Percentiles rank a stretch among this genome's conserved stretches.
Evolutionary conservation across 2,888 invertebrate genomes (phyloP).

Genomic region (Meganola albula): DNA sequence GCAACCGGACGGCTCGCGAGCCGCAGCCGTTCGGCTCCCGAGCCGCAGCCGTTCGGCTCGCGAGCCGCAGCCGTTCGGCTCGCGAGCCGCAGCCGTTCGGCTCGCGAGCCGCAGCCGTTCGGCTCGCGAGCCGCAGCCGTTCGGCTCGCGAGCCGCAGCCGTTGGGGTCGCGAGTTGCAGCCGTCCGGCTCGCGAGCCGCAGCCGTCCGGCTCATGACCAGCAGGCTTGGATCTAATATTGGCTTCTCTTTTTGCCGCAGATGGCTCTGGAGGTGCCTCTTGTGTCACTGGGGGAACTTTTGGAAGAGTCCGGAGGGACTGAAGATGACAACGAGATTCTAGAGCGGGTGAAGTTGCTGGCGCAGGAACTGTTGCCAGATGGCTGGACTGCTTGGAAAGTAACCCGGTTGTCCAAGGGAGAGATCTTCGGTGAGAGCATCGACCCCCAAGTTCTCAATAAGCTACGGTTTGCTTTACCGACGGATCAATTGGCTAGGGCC

Average conservation of each 20-base stretch:
- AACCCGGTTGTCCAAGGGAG: conserved; percentile 4
- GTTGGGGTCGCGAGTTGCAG: too few relatives aligned
- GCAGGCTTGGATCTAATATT: conserved; percentile 1
- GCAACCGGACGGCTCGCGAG: not conserved
- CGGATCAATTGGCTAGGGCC: conserved; percentile 9
- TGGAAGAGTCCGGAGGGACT: conserved; percentile 3
- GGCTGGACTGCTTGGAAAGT: conserved; percentile 14
- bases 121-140: conserved; percentile 1
- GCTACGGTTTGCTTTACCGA: conserved; percentile 12
- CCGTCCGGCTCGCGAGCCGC: conserved; percentile 1
- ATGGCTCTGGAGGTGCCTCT: conserved; percentile 6
- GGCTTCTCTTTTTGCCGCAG: conserved; percentile 4
- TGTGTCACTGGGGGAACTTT: conserved; percentile 4
- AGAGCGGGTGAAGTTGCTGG: conserved; percentile 5
- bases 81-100: not conserved
- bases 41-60: not conserved
- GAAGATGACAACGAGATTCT: conserved; percentile 1
- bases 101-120: not conserved
- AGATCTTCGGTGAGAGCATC: conserved; percentile 8
- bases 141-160: too few relatives aligned
- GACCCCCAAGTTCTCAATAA: conserved; percentile 13
- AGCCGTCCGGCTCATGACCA: not conserved
- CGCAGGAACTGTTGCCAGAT: conserved; percentile 5
- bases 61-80: too few relatives aligned
- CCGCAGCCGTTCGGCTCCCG: not conserved